These are phyloP conservation scores for Pluvianellus socialis DNA, from an alignment of 2,113 vertebrate genomes.

Conservation along the genomic window DNA sequence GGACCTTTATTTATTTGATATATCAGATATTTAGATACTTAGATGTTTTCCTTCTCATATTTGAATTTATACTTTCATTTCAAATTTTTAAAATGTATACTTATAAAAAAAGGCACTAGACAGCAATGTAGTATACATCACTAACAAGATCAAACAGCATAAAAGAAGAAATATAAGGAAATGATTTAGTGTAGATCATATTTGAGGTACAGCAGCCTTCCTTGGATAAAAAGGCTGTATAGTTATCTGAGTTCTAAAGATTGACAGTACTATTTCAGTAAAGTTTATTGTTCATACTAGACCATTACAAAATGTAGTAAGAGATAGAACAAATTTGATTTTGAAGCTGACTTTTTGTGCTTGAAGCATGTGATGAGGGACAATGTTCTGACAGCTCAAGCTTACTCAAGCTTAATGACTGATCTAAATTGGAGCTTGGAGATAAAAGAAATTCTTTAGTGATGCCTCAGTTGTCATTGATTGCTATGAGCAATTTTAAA, in stretches of 20 bases:
- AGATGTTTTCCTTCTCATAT: slow-evolving; percentile 1
- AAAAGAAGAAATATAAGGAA: slow-evolving; percentile 7
- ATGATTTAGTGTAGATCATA: slow-evolving; percentile 1
- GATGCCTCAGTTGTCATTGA: slow-evolving; percentile 85
- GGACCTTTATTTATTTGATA: background rate
- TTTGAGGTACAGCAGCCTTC: slow-evolving; percentile 29
- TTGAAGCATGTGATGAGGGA: slow-evolving; percentile 74
- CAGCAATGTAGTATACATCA: background rate
- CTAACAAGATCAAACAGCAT: background rate
- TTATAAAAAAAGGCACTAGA: background rate
- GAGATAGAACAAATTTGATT: slow-evolving; percentile 78
- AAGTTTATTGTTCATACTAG: slow-evolving; percentile 72
- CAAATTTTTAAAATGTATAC: background rate
- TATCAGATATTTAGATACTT: background rate
- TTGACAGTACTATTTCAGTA: slow-evolving; percentile 69
- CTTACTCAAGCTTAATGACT: slow-evolving; percentile 84
- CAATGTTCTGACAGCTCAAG: slow-evolving; percentile 77
- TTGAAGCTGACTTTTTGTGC: slow-evolving; percentile 76
- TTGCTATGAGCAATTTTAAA: slow-evolving; percentile 83
- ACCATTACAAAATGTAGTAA: slow-evolving; percentile 69
- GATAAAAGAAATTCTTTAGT: slow-evolving; percentile 85
- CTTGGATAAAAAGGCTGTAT: slow-evolving; percentile 34
- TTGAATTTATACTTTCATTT: background rate
- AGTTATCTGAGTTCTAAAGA: slow-evolving; percentile 64
- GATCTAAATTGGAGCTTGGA: slow-evolving; percentile 84